These are phyloP conservation scores for Chromoteleia sp. DNA, from an alignment of 2,888 invertebrate species.

Conservation along the genomic window DNA sequence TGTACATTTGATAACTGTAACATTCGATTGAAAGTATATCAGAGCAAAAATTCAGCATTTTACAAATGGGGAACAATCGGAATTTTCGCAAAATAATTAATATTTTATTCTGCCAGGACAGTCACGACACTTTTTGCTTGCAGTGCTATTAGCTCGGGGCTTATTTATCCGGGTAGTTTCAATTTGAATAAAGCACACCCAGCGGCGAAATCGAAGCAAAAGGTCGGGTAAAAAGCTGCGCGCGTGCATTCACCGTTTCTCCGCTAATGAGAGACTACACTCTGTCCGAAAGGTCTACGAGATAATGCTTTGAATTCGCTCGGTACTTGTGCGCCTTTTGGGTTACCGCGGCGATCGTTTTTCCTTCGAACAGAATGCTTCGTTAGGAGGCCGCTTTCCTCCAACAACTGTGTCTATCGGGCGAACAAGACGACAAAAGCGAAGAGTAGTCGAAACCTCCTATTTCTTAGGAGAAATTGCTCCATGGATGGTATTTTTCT, in stretches of 20 bases:
- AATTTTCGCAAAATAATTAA: conserved; percentile 16
- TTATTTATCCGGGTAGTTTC: conserved; percentile 29
- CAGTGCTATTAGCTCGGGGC: conserved; percentile 8
- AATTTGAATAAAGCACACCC: conserved; percentile 43
- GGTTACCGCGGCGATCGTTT: conserved; percentile 37
- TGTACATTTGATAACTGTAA: conserved; percentile 3
- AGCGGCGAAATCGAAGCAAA: conserved; percentile 40
- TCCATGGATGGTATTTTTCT: conserved; percentile 29
- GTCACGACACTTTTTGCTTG: conserved; percentile 14
- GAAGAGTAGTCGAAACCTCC: conserved; percentile 18
- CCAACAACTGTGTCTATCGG: background rate
- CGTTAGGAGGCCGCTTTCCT: conserved; percentile 21
- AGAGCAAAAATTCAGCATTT: background rate
- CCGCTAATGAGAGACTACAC: conserved; percentile 35
- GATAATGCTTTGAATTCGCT: conserved; percentile 37
- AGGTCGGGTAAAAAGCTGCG: conserved; percentile 33
- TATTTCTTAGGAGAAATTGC: conserved; percentile 24
- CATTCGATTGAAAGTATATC: background rate
- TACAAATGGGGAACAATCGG: no score
- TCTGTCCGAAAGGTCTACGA: conserved; percentile 27
- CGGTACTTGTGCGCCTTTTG: conserved; percentile 43
- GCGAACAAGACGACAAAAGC: conserved; percentile 17
- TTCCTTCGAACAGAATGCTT: conserved; percentile 31
- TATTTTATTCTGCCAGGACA: conserved; percentile 12
- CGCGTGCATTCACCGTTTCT: conserved; percentile 15